Base-by-base conservation (phyloP, 2,888 invertebrate genomes). In the Steromphala cineraria region DNA sequence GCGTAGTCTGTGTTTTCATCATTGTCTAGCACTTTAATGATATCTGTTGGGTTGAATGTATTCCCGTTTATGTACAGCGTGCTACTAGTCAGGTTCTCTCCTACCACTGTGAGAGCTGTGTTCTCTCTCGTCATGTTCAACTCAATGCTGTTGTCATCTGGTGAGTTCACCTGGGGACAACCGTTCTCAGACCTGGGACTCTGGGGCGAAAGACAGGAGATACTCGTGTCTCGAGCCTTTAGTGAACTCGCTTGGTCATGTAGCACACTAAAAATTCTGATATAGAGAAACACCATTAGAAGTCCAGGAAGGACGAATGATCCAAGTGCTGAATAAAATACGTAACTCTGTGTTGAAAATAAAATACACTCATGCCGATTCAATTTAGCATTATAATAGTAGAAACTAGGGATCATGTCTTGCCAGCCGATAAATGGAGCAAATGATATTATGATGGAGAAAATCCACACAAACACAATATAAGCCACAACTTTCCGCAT, bases 271-370 rank as follows among this genome's bases (percentile, higher is more conserved):
- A 93, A 93, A 75, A 93, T 93, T 74, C 91, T 88, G 5, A 92
- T 87, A 84, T 93, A 93, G 40, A 93, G 86, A 81, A 92, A 91
- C 5, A 92, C 84, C 89, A 93, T 93, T 53, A 93, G 86, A 75
- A 91, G 85, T 55, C 92, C 89, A 15, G 93, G 93, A 31, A 93
- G 89, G 79, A 92, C 90, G 85, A 93, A 93, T 1, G 93, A 93
- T 7, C 93, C 92, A 81, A 91, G 89, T 3, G 93, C 92, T 3
- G 93, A 93, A 85, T 93, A 93, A 4, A 93, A 85, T 8, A 93
- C 93, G 79, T 93, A 93, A 77, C 92, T 90, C 53, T 90, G 87
- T 4, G 90, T 89, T 80, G 90, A 88, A 85, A 93, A 93, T 36
- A 93, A 85, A 8, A 92, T 86, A 85, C 93, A 93, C 21, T 91